Conservation (phyloP, 1,140 invertebrate genomes). For the Leucophenga varia region DNA sequence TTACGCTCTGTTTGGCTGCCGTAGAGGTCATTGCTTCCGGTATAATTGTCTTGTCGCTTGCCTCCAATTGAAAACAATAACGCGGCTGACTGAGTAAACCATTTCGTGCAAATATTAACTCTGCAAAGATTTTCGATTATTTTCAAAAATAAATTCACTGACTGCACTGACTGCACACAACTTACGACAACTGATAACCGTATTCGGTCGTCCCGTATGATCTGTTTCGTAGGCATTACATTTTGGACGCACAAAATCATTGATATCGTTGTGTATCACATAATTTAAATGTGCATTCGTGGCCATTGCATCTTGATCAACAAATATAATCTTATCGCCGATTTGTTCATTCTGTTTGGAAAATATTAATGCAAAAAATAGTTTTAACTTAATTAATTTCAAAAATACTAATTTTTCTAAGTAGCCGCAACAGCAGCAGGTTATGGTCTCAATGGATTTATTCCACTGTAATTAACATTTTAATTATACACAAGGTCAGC, state of each 20-base stretch:
- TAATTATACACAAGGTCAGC: no score
- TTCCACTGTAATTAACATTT: no score
- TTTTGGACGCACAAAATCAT: constrained; percentile 28
- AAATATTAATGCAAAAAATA: neutral
- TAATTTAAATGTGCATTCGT: constrained; percentile 40
- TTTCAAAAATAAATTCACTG: neutral
- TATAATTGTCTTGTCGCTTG: constrained; percentile 34
- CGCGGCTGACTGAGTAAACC: constrained; percentile 33
- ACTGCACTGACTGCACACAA: constrained; percentile 5
- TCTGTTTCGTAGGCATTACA: constrained; percentile 52
- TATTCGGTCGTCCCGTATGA: constrained; percentile 43
- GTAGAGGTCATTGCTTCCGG: neutral
- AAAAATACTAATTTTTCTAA: no score
- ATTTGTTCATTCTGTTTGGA: constrained; percentile 30
- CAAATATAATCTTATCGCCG: constrained; percentile 46
- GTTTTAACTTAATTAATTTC: constrained; percentile 27
- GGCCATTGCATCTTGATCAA: constrained; percentile 46
- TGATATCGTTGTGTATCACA: constrained; percentile 38
- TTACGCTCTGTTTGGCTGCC: no score
- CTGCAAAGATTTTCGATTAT: no score
- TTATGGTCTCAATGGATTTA: no score
- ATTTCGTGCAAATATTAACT: constrained; percentile 35
- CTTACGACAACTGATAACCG: constrained; percentile 52
- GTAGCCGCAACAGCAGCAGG: no score
- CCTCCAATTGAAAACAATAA: constrained; percentile 40